These are phyloP conservation scores for Tiliacea aurago DNA, from an alignment of 2,888 invertebrate species.

Conservation along the genomic window DNA sequence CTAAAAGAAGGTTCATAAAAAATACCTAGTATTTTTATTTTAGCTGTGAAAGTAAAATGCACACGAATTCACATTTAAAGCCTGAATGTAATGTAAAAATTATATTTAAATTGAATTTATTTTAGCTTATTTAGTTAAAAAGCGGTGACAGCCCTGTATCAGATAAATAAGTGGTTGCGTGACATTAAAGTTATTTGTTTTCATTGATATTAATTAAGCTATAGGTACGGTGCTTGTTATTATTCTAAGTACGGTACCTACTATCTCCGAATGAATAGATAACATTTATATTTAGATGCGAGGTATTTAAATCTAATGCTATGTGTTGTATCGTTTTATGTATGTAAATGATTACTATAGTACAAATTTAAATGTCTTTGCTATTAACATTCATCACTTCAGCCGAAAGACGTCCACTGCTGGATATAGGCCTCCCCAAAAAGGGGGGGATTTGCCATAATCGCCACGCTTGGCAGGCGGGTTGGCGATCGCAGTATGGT, in stretches of 20 bases:
- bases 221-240: neutral
- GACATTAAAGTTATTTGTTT: slow-evolving; percentile 40
- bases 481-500: too few species aligned
- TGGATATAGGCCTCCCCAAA: too few species aligned
- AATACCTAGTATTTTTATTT: neutral
- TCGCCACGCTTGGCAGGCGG: too few species aligned
- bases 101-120: neutral
- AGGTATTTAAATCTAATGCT: neutral
- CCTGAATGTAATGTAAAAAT: neutral
- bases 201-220: slow-evolving; percentile 31
- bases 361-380: neutral
- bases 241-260: too few species aligned
- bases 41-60: neutral
- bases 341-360: neutral
- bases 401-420: too few species aligned
- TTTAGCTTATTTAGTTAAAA: neutral
- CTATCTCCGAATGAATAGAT: slow-evolving; percentile 12
- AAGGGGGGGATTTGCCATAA: too few species aligned
- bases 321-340: neutral
- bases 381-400: too few species aligned
- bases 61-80: neutral
- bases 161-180: slow-evolving; percentile 26
- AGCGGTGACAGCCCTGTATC: slow-evolving; percentile 24
- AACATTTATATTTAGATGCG: neutral
- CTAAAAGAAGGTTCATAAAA: neutral